Conservation (phyloP, 2,797 vertebrate species). For the Delichon dasypus region DNA sequence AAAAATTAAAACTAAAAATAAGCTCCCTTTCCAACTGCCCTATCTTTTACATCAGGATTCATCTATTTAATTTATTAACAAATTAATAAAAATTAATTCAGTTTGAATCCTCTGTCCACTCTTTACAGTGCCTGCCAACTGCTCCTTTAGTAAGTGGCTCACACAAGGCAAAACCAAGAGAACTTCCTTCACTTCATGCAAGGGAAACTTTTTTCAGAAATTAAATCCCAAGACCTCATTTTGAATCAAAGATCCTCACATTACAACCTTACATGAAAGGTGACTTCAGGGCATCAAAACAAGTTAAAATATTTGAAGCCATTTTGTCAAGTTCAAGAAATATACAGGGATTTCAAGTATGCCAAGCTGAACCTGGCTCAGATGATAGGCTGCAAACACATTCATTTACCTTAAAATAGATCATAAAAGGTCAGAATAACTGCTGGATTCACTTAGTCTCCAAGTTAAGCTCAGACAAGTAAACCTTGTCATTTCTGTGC, state of each 20-base stretch:
- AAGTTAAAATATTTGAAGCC: neutral
- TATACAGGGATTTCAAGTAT: neutral
- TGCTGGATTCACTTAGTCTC: neutral
- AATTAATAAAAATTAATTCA: neutral
- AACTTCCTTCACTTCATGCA: neutral
- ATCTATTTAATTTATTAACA: neutral
- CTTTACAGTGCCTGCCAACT: neutral
- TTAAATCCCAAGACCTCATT: neutral
- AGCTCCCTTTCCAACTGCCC: neutral
- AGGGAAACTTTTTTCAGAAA: neutral
- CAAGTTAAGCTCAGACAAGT: neutral
- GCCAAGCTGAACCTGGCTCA: neutral
- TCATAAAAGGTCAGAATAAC: slow-evolving; percentile 23
- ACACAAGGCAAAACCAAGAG: neutral
- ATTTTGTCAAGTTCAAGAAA: slow-evolving; percentile 1
- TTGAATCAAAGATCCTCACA: neutral
- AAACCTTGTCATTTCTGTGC: neutral
- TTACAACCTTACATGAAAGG: neutral
- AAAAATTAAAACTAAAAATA: neutral
- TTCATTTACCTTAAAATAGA: slow-evolving; percentile 36
- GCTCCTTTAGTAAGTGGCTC: neutral
- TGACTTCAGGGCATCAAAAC: neutral
- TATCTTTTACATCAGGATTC: neutral
- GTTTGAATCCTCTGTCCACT: neutral
- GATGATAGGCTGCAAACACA: neutral